Evolutionary conservation across 2,797 vertebrate genomes (phyloP), one percentile per base, ranked within the genome.

Genomic region (Melanotaenia boesemani): DNA sequence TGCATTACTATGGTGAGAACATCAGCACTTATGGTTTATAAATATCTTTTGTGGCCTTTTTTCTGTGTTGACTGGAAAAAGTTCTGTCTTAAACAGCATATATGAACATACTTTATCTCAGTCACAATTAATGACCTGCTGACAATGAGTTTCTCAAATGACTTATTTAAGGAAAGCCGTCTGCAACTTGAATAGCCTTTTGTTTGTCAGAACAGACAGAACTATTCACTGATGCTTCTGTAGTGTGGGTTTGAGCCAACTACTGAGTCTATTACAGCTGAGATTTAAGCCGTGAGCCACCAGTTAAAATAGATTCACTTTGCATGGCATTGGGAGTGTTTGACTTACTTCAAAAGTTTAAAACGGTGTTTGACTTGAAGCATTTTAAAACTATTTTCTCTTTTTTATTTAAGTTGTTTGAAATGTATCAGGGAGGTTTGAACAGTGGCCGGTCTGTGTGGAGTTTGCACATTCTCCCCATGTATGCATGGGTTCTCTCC

Each of bases 361-460:
- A 67, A 81, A 69, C 20, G 18, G 34, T 5, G 36, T 81, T 74
- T 52, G 34, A 69, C 70, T 50, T 56, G 10, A 70, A 48, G 61
- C 63, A 48, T 84, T 80, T 68, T 15, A 73, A 74, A 54, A 5
- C 28, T 16, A 39, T n/a, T 24, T 34, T 50, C 20, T 39, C 39
- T 18, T 36, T 28, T 22, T 62, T 24, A 67, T 59, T 39, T 36
- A 62, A 64, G 22, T 6, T 32, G 32, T 32, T 32, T 32, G 32
- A 32, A 32, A 32, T 32, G 6, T 32, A 32, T 32, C 32, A 32
- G 32, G 32, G 32, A 32, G 5, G 32, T 28, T 28, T 28, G 28
- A 28, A 28, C 3, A 28, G 28, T 28, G 28, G 28, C 28, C 28
- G 28, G 28, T 32, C 6, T 32, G 32, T 32, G 32, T 32, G 32